These are phyloP conservation scores for Xenopus petersii DNA, from an alignment of 2,797 vertebrate genomes.

Conservation along the genomic window DNA sequence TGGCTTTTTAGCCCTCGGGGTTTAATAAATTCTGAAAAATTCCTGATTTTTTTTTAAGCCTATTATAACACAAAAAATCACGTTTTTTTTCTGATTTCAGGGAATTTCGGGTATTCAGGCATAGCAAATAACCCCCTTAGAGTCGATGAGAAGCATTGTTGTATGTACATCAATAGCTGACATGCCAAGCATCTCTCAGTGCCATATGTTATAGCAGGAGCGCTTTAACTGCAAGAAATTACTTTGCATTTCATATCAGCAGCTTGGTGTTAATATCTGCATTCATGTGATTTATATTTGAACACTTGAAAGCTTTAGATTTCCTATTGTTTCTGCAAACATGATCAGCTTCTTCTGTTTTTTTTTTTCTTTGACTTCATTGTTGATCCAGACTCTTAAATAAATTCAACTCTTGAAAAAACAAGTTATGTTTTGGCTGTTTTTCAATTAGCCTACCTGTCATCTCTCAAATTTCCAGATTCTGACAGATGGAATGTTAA, in stretches of 20 bases:
- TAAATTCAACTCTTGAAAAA: conserved; percentile 60
- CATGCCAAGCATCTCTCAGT: conserved; percentile 13
- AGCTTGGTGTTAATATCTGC: conserved; percentile 33
- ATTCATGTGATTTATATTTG: conserved; percentile 30
- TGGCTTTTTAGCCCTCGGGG: too few species aligned
- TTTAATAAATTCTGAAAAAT: too few species aligned
- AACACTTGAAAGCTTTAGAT: conserved; percentile 30
- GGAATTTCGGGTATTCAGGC: too few species aligned
- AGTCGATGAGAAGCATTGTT: conserved; percentile 11
- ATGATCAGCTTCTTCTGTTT: conserved; percentile 46
- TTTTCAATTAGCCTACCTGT: conserved; percentile 53
- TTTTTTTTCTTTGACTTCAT: conserved; percentile 51
- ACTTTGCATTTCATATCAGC: conserved; percentile 1
- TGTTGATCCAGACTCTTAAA: conserved; percentile 54
- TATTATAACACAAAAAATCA: too few species aligned
- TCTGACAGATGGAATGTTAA: conserved; percentile 65
- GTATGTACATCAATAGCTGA: conserved; percentile 35
- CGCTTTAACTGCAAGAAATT: conserved; percentile 2
- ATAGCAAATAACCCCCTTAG: too few species aligned
- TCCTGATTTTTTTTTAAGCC: too few species aligned
- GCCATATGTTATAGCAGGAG: conserved; percentile 14
- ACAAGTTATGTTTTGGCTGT: conserved; percentile 57
- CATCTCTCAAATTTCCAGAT: conserved; percentile 57
- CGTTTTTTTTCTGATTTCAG: too few species aligned
- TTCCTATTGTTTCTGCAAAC: conserved; percentile 39